phyloP scores from a whole-genome alignment of 2,888 invertebrate genomes.

The Dryobota labecula region DNA sequence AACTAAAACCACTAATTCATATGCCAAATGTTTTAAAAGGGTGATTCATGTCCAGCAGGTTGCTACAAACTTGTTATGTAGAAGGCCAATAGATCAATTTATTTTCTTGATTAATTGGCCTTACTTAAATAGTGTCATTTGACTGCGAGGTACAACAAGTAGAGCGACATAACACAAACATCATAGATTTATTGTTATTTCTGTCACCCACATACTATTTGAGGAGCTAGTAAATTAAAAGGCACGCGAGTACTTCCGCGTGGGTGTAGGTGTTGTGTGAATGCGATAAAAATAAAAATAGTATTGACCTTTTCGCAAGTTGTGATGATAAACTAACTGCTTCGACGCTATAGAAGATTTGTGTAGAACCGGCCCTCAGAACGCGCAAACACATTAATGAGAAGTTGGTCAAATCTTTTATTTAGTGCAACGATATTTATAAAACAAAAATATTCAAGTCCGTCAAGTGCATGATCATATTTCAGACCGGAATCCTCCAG shows the following conservation, averaged over 20 bases:
- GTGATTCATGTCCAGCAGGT: slow-evolving; percentile 33
- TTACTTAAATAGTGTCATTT: slow-evolving; percentile 43
- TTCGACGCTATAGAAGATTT: background rate
- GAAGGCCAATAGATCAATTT: slow-evolving; percentile 50
- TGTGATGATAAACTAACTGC: background rate
- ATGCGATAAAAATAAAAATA: slow-evolving; percentile 27
- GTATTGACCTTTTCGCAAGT: slow-evolving; percentile 11
- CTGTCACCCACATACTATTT: slow-evolving; percentile 28
- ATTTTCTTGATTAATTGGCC: slow-evolving; percentile 49
- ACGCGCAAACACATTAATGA: no score
- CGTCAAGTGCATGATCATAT: no score
- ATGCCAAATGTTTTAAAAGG: background rate
- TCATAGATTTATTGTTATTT: background rate
- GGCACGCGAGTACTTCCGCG: slow-evolving; percentile 43
- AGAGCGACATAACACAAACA: slow-evolving; percentile 7
- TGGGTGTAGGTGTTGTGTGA: slow-evolving; percentile 7
- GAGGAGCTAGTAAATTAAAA: slow-evolving; percentile 19
- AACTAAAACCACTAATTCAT: background rate
- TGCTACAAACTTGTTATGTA: slow-evolving; percentile 25
- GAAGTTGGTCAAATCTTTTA: no score
- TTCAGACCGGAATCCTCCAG: no score
- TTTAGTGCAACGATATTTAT: no score
- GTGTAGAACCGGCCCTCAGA: background rate
- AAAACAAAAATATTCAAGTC: no score
- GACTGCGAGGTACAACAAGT: slow-evolving; percentile 33